phyloP scores from a whole-genome alignment of 2,888 invertebrate genomes.

The Heliconius cydno region DNA sequence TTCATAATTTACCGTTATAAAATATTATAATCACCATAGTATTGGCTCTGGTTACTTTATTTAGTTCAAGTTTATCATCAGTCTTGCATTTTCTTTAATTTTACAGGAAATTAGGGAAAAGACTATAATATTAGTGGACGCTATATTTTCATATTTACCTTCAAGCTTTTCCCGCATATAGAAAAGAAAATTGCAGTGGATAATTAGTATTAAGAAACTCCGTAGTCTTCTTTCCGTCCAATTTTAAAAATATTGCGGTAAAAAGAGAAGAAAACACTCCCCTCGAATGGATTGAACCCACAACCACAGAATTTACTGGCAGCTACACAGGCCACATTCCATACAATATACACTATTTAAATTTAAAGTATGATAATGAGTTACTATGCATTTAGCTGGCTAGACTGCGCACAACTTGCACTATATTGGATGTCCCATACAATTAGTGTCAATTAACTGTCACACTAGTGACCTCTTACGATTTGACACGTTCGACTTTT shows the following conservation, averaged over 20 bases:
- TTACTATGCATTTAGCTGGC: neutral
- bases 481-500: neutral
- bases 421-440: neutral
- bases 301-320: no score
- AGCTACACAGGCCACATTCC: no score
- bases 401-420: neutral
- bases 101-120: no score
- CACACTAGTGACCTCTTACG: neutral
- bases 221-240: neutral
- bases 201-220: neutral
- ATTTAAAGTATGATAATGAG: conserved; percentile 12
- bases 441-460: conserved; percentile 4
- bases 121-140: no score
- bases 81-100: no score
- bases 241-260: neutral
- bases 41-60: no score
- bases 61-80: no score
- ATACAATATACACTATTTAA: neutral
- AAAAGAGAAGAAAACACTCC: neutral
- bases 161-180: neutral
- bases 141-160: neutral
- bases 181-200: neutral
- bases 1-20: no score
- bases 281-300: neutral
- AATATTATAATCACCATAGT: no score